Evolutionary conservation across 92 coral and sea anemone genomes (phyloP).

Genomic region (Anthopleura xanthogrammica): DNA sequence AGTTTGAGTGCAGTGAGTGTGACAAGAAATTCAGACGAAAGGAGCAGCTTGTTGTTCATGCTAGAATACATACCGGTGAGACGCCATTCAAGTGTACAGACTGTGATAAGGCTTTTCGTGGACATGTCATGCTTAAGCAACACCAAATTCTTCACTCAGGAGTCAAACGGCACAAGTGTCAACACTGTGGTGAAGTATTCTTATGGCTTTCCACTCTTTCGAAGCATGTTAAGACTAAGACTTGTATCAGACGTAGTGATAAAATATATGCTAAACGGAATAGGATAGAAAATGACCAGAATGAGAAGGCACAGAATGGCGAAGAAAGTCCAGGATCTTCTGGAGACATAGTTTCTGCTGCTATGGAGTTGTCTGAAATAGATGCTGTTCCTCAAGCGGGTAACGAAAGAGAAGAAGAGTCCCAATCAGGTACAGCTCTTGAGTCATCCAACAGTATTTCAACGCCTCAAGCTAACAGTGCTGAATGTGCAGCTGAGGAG

Average conservation of each 20-base stretch:
- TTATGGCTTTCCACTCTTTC: conserved; percentile 13
- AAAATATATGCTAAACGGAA: background rate
- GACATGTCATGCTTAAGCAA: conserved; percentile 1
- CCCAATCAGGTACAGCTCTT: background rate
- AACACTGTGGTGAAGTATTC: conserved; percentile 20
- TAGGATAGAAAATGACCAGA: background rate
- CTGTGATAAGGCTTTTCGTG: conserved; percentile 29
- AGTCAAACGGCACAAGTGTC: conserved; percentile 9
- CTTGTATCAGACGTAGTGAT: background rate
- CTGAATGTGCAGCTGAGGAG: background rate
- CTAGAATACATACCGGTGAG: conserved; percentile 26
- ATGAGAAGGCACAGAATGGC: background rate
- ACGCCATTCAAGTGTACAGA: conserved; percentile 11
- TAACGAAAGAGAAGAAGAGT: background rate
- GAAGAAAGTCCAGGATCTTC: background rate
- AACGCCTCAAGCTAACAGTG: background rate
- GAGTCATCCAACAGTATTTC: background rate
- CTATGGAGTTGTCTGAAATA: background rate
- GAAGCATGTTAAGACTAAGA: conserved; percentile 8
- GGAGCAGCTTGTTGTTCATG: conserved; percentile 18
- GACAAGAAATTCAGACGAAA: conserved; percentile 12
- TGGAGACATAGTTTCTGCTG: background rate
- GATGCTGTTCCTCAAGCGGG: background rate
- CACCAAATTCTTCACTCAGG: conserved; percentile 13
- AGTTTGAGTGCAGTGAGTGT: conserved; percentile 23